Percentiles rank a stretch among this genome's conserved stretches.
These are phyloP conservation scores for Calameuta pallipes DNA, from an alignment of 2,888 invertebrate genomes.

Conservation along the genomic window DNA sequence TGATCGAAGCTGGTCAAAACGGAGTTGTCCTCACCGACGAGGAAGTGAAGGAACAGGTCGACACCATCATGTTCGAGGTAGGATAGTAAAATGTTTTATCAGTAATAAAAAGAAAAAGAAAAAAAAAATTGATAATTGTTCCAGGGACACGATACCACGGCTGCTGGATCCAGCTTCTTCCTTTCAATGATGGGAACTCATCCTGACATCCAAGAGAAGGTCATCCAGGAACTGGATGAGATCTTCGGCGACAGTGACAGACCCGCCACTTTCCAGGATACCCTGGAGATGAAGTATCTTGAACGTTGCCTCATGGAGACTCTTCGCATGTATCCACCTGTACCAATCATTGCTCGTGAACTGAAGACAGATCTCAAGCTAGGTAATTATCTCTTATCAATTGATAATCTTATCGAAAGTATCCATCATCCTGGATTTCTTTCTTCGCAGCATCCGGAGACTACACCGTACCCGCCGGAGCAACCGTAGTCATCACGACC, in stretches of 20 bases:
- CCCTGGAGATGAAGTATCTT: slow-evolving; percentile 83
- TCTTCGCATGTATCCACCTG: slow-evolving; percentile 82
- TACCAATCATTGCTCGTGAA: slow-evolving; percentile 81
- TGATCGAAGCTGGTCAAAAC: slow-evolving; percentile 86
- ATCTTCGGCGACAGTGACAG: slow-evolving; percentile 84
- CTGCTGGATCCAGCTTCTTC: slow-evolving; percentile 89
- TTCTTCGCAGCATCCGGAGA: slow-evolving; percentile 71
- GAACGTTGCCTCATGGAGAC: slow-evolving; percentile 84
- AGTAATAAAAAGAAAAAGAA: neutral
- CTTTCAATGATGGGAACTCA: slow-evolving; percentile 85
- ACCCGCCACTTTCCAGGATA: slow-evolving; percentile 81
- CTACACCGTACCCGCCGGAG: slow-evolving; percentile 76
- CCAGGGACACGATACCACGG: slow-evolving; percentile 84
- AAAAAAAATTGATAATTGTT: neutral
- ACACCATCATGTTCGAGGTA: slow-evolving; percentile 91
- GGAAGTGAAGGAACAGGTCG: slow-evolving; percentile 88
- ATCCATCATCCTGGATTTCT: slow-evolving; percentile 10
- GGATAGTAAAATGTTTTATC: slow-evolving; percentile 4
- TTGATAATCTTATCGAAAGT: neutral
- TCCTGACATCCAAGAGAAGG: slow-evolving; percentile 81
- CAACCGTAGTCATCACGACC: slow-evolving; percentile 76
- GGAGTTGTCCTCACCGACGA: slow-evolving; percentile 79
- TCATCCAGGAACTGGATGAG: slow-evolving; percentile 78
- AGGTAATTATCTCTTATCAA: slow-evolving; percentile 62
- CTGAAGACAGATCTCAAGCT: slow-evolving; percentile 77